A percentile compares a stretch with the other conserved stretches of the same genome.
Evolutionary conservation across 2,113 vertebrate species (phyloP).

Genomic region (Sitta europaea): DNA sequence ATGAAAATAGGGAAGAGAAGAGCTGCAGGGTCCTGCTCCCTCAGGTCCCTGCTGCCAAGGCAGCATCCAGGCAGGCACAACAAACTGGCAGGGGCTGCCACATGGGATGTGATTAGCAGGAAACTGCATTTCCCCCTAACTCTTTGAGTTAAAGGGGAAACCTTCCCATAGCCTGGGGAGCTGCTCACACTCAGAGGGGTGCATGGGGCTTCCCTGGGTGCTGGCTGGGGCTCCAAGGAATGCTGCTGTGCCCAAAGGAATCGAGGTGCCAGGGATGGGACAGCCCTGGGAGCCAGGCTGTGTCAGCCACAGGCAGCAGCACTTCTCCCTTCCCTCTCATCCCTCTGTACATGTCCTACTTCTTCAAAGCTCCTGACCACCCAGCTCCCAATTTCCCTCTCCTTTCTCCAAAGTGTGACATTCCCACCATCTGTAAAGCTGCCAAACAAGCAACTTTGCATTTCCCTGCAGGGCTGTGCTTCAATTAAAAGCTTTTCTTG

Average conservation of each 20-base stretch:
- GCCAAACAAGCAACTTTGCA: not conserved
- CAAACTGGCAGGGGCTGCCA: not conserved
- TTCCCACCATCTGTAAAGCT: not conserved
- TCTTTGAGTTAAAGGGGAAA: not conserved
- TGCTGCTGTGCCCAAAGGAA: not conserved
- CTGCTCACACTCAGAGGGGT: accelerated
- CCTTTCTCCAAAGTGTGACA: not conserved
- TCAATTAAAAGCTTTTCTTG: slow-evolving; percentile 47
- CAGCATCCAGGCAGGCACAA: not conserved
- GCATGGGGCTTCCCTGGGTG: not conserved
- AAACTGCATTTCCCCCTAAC: not conserved
- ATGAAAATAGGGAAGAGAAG: not conserved
- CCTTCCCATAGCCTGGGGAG: not conserved
- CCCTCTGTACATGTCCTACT: not conserved
- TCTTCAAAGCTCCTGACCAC: not conserved
- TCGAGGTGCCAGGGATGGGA: not conserved
- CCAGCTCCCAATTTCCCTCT: not conserved
- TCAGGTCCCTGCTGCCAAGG: not conserved
- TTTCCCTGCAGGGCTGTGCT: slow-evolving; percentile 25
- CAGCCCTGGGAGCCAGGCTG: not conserved
- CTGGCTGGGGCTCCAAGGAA: accelerated
- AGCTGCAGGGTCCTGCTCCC: not conserved
- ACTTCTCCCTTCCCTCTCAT: not conserved
- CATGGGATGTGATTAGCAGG: accelerated
- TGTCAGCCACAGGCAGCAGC: accelerated